Percentiles rank a stretch among this genome's conserved stretches.
Conservation (phyloP, 1,140 invertebrate species). For the Drosophila persimilis region DNA sequence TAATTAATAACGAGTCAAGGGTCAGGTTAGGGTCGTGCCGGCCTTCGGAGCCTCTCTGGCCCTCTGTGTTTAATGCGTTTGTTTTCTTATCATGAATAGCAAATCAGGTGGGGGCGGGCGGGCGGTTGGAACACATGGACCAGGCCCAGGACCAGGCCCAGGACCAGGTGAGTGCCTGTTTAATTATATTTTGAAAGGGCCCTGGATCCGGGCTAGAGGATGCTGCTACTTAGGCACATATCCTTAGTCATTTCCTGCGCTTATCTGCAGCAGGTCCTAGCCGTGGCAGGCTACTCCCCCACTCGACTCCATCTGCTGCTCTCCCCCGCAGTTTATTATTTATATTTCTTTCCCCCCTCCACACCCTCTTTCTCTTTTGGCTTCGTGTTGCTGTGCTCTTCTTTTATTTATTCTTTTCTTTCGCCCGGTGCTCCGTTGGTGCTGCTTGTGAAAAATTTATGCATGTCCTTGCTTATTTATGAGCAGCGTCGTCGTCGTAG, state of each 20-base stretch:
- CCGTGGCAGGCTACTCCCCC: background rate
- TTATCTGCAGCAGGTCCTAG: constrained; percentile 59
- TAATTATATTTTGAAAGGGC: constrained; percentile 74
- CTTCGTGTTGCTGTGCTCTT: constrained; percentile 3
- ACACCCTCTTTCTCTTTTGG: background rate
- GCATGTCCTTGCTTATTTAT: constrained; percentile 82
- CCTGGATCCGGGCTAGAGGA: constrained; percentile 50
- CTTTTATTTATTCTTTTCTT: constrained; percentile 56
- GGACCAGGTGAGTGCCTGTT: constrained; percentile 61
- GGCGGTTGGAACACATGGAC: constrained; percentile 58
- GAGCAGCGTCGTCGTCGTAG: constrained; percentile 71
- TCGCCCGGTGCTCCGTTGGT: constrained; percentile 31
- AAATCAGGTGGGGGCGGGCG: constrained; percentile 59
- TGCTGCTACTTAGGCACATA: constrained; percentile 78
- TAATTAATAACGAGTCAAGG: constrained; percentile 78
- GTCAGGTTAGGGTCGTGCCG: constrained; percentile 59
- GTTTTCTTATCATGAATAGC: constrained; percentile 81
- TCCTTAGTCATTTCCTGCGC: constrained; percentile 80
- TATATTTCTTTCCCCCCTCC: constrained; percentile 45
- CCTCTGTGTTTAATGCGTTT: constrained; percentile 68
- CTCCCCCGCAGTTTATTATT: constrained; percentile 63
- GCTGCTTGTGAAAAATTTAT: constrained; percentile 77
- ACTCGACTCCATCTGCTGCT: background rate
- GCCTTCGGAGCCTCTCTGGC: constrained; percentile 17
- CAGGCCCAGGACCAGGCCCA: constrained; percentile 18